Base-by-base conservation (phyloP, 2,113 vertebrate genomes). In the Falco punctatus region DNA sequence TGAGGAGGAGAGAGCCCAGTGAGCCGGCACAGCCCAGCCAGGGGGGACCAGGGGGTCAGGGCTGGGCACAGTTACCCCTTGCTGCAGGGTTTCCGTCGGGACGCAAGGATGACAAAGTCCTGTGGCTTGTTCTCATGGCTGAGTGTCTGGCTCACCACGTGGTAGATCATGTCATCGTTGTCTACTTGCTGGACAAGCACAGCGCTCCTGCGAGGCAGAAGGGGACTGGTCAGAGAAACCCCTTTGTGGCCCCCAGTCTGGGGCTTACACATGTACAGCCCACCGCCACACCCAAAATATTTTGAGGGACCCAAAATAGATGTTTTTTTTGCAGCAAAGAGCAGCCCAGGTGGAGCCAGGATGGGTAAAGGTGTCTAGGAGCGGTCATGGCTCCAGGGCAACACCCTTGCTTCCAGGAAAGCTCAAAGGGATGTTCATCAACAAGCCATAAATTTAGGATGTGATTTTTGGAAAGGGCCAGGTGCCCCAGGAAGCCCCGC, bases 101-200 rank as follows among this genome's bases (percentile, higher is more conserved):
- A 99, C 0, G 99, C 99, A 96, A 99, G 96, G 96, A 99, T 97
- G 91, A 99, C 98, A 1, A 99, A 99, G 92, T 99, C 99, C 89
- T 98, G 98, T 2, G 98, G 98, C 81, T 99, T 99, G 87, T 97
- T 92, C 26, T 98, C 98, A 19, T 95, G 91, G 9, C 93, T 94
- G n/a, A 99, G 96, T 2, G 97, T 97, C 5, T 98, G 98, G 78
- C 98, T 99, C 90, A 98, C 96, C 52, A 99, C 98, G 0, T 98
- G 98, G 92, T 99, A 99, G 96, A 99, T 98, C 67, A 98, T 96
- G 44, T 99, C 99, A 0, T 99, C 99, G 0, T 99, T 98, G 2
- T 99, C 98, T 1, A 98, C 99, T 80, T 99, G 98, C 94, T 98
- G 98, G 86, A 99, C 98, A 2, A 99, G 96, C 81, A 99, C 98